These are phyloP conservation scores for Catostylus mosaicus DNA, from an alignment of 30 jellyfish, hydroid and myxozoan species.

Conservation along the genomic window DNA sequence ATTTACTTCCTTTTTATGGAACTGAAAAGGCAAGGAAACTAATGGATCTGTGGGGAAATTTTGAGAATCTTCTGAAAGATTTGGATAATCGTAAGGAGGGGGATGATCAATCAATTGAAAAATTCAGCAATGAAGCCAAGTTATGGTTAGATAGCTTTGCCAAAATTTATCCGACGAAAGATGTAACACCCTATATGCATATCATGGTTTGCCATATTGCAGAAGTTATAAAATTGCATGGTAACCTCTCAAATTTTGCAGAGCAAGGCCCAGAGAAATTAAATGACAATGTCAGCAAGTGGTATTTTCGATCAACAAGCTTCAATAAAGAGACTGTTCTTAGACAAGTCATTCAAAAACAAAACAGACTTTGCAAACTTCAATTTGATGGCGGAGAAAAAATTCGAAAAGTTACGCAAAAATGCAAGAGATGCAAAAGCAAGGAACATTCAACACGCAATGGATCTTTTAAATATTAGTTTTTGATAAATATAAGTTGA, in stretches of 20 bases:
- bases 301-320: conserved; percentile 10
- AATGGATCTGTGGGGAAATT: conserved; percentile 2
- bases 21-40: no score
- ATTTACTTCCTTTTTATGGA: no score
- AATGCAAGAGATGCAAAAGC: not conserved
- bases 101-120: not conserved
- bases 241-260: not conserved
- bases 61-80: not conserved
- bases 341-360: not conserved
- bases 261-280: conserved; percentile 13
- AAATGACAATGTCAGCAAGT: conserved; percentile 2
- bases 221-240: not conserved
- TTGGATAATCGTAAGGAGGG: not conserved
- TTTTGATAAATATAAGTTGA: no score
- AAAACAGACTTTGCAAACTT: not conserved
- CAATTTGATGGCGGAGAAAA: not conserved
- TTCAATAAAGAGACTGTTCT: not conserved
- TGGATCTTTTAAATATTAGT: not conserved
- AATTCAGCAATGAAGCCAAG: not conserved
- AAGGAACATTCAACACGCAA: not conserved
- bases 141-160: not conserved
- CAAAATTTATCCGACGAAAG: not conserved
- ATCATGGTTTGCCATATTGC: not conserved
- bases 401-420: not conserved
- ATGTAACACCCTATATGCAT: conserved; percentile 32